phyloP scores from a whole-genome alignment of 2,888 invertebrate genomes.

The Eremobia ochroleuca region DNA sequence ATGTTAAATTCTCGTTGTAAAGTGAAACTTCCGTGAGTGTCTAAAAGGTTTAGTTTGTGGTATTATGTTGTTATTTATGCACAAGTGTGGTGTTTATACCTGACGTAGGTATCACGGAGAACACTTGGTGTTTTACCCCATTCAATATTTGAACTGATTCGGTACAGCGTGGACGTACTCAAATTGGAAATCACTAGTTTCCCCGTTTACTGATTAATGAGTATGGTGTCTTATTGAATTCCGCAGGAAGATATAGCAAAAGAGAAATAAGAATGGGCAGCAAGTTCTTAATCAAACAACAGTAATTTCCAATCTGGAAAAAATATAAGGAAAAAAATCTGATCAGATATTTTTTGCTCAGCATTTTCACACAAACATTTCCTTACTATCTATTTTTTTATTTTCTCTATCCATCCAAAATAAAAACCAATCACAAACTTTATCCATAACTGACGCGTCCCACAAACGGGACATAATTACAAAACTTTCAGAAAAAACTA shows the following conservation, averaged over 20 bases:
- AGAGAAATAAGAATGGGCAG: not conserved
- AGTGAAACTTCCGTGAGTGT: conserved; percentile 24
- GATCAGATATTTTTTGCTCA: conserved; percentile 11
- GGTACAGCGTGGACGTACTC: not conserved
- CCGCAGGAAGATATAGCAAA: not conserved
- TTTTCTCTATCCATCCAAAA: conserved; percentile 56
- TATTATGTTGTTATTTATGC: conserved; percentile 35
- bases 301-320: not conserved
- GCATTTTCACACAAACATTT: conserved; percentile 10
- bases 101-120: conserved; percentile 13
- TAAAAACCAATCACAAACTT: conserved; percentile 62
- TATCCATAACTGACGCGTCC: conserved; percentile 54
- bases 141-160: conserved; percentile 41
- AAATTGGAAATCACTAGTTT: not conserved
- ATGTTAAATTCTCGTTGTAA: conserved; percentile 4
- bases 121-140: conserved; percentile 18
- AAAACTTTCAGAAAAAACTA: conserved; percentile 52
- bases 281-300: not conserved
- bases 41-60: conserved; percentile 46
- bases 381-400: conserved; percentile 42
- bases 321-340: not conserved
- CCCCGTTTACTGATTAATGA: not conserved
- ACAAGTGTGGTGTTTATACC: conserved; percentile 18
- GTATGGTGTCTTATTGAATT: not conserved
- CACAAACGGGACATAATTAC: conserved; percentile 54